Percentiles rank a stretch among this genome's conserved stretches.
phyloP scores from a whole-genome alignment of 2,888 invertebrate species.

The Xestia xanthographa region DNA sequence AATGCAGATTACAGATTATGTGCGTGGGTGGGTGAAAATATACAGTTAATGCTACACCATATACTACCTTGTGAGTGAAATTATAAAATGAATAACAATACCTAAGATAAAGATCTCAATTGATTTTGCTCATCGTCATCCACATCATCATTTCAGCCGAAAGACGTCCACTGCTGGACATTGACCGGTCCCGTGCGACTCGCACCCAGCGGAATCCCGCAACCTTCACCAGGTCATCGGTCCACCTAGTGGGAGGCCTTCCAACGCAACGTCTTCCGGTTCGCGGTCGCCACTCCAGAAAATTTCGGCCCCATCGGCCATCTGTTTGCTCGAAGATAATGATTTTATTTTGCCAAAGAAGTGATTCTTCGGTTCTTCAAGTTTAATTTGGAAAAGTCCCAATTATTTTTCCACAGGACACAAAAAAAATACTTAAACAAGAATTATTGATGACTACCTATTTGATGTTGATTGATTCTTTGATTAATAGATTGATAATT shows the following conservation, averaged over 20 bases:
- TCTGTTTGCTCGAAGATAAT: not conserved
- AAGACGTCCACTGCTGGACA: no score
- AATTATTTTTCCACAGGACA: not conserved
- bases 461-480: not conserved
- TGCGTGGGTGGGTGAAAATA: slow-evolving; percentile 44
- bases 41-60: slow-evolving; percentile 2
- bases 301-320: no score
- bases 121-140: not conserved
- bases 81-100: slow-evolving; percentile 13
- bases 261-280: no score
- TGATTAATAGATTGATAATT: not conserved
- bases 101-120: not conserved
- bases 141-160: no score
- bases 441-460: not conserved
- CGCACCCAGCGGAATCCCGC: no score
- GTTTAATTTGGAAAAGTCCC: not conserved
- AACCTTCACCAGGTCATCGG: no score
- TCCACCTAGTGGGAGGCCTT: no score
- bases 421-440: not conserved
- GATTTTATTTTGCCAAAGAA: not conserved
- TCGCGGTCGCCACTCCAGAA: no score
- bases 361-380: not conserved
- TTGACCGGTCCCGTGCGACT: no score
- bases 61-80: not conserved
- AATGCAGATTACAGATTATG: slow-evolving; percentile 27